Evolutionary conservation across 2,888 invertebrate genomes (phyloP).

Genomic region (Yponomeuta plumbellus): DNA sequence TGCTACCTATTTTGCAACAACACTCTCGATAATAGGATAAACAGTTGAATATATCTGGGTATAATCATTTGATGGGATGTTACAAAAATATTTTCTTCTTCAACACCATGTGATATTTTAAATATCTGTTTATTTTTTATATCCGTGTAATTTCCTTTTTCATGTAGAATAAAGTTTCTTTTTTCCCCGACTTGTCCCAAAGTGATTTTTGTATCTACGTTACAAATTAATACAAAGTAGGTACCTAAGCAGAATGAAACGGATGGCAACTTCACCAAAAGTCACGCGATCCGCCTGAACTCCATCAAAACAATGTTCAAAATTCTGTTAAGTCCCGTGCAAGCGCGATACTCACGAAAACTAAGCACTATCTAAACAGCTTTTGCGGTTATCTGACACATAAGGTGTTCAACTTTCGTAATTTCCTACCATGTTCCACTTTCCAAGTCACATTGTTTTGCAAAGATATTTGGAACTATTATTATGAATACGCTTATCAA

Average conservation of each 20-base stretch:
- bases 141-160: too few species aligned
- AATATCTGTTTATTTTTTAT: too few species aligned
- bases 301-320: not conserved
- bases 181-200: not conserved
- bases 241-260: not conserved
- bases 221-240: not conserved
- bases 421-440: not conserved
- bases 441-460: not conserved
- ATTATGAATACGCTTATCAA: not conserved
- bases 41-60: too few species aligned
- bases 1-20: too few species aligned
- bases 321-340: not conserved
- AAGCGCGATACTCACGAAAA: not conserved
- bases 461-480: not conserved
- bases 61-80: too few species aligned
- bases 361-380: not conserved
- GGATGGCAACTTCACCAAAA: not conserved
- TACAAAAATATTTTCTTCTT: too few species aligned
- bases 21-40: too few species aligned
- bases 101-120: too few species aligned
- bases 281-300: not conserved
- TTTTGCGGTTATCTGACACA: not conserved
- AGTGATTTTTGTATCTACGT: not conserved
- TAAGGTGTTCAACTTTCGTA: not conserved
- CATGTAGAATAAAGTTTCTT: too few species aligned